Evolutionary conservation across 2,888 invertebrate species (phyloP).

Genomic region (Xestoiulus laeticollis): DNA sequence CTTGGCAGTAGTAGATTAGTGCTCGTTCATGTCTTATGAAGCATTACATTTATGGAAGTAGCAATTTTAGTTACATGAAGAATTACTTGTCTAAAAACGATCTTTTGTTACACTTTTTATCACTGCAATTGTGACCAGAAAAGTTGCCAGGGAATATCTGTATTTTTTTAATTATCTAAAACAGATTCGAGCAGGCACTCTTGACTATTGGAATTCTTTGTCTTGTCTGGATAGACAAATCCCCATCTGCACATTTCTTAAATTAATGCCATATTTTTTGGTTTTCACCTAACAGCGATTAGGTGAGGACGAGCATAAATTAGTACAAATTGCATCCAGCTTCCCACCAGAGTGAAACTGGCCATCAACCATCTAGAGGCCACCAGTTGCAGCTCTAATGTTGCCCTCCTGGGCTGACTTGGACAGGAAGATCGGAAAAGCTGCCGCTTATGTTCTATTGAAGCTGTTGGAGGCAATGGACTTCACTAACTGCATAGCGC

Average conservation of each 20-base stretch:
- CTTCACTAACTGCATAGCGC: neutral
- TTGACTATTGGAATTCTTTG: constrained; percentile 32
- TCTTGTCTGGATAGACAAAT: constrained; percentile 31
- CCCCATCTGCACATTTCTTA: neutral
- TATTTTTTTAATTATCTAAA: neutral
- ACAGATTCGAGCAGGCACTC: neutral
- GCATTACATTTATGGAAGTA: neutral
- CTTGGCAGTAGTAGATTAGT: neutral
- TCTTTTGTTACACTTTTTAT: neutral
- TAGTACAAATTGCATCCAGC: constrained; percentile 60
- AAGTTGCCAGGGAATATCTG: neutral
- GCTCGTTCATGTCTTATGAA: neutral
- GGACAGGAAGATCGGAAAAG: constrained; percentile 1
- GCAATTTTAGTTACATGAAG: neutral
- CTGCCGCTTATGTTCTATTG: neutral
- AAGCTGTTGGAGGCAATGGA: neutral
- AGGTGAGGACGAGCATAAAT: constrained; percentile 58
- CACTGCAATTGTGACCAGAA: neutral
- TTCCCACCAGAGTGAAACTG: constrained; percentile 52
- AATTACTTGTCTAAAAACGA: neutral
- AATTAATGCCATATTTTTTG: constrained; percentile 56
- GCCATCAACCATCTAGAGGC: constrained; percentile 35
- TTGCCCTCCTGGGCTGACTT: constrained; percentile 21
- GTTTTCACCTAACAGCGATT: constrained; percentile 59
- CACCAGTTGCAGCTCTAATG: constrained; percentile 42